Evolutionary conservation across 1,140 invertebrate genomes (phyloP).

Genomic region (Macrotrachela quadricornifera): DNA sequence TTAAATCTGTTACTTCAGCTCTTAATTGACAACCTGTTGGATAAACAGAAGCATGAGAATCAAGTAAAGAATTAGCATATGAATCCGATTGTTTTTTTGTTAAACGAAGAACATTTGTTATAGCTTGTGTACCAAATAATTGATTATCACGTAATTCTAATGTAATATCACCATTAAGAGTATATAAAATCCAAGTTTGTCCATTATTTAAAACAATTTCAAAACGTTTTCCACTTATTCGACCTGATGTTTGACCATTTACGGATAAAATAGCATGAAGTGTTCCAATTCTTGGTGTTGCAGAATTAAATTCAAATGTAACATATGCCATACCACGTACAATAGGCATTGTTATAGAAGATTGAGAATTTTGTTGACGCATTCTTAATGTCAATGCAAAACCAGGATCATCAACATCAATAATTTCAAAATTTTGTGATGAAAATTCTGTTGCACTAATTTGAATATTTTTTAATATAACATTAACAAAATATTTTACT

Average conservation of each 20-base stretch:
- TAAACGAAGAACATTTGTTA: neutral
- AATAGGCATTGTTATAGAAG: neutral
- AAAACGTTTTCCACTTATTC: slow-evolving; percentile 2
- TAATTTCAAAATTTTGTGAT: too few species aligned
- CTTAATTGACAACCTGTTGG: too few species aligned
- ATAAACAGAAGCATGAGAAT: too few species aligned
- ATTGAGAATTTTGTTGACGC: too few species aligned
- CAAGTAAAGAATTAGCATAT: neutral
- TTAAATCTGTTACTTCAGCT: too few species aligned
- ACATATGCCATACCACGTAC: neutral
- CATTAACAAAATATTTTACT: too few species aligned
- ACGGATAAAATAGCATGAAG: neutral
- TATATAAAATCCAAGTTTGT: neutral
- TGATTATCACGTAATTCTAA: neutral
- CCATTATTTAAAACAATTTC: neutral
- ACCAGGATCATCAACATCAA: too few species aligned
- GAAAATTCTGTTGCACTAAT: too few species aligned
- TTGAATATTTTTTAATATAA: too few species aligned
- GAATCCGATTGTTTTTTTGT: neutral
- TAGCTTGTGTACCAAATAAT: neutral
- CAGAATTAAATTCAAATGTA: neutral
- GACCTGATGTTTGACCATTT: neutral
- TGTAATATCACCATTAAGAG: neutral
- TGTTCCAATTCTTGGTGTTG: neutral
- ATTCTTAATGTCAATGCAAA: too few species aligned